Evolutionary conservation across 2,888 invertebrate species (phyloP), one percentile per base, ranked within the genome.

Genomic region (Patella caerulea): DNA sequence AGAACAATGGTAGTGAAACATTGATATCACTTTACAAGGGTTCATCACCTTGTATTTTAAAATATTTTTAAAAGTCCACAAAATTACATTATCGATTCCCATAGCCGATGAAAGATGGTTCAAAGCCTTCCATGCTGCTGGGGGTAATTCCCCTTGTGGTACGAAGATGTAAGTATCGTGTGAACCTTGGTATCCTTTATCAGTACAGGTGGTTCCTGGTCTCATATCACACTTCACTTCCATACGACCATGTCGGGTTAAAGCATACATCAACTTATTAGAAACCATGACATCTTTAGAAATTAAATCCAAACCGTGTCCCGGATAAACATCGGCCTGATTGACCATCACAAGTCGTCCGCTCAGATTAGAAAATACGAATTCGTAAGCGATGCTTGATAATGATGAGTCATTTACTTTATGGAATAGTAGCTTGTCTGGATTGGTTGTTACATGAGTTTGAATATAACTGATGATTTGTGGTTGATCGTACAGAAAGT

Each of bases 271-370:
- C 34, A 74, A 29, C 7, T 29, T 65, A 65, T 74, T n/a, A 19
- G 29, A 11, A 14, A n/a, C n/a, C 74, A 74, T 74, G 59, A n/a
- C 45, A 53, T 65, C n/a, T 69, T 69, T 69, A 19, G 59, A 53
- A 17, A 74, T 45, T 17, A 45, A 17, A 12, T 45, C 74, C 3
- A 74, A 65, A 12, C 74, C 74, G 11, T 74, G 7, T 45, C 45
- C 74, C 4, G 70, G 69, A 24, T 73, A 55, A n/a, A 53, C 17
- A 1, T 73, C 73, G 29, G 29, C 73, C 2, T 73, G 54, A 11
- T 59, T 74, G 19, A 65, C 52, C 74, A 74, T 74, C 29, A 74
- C 74, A 34, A 74, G 29, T n/a, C 73, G 77, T 69, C 69, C 73
- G 14, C 3, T n/a, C 4, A 77, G 65, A n/a, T 59, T 19, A 15